A percentile compares a stretch with the other conserved stretches of the same genome.
Conservation (phyloP, 2,888 invertebrate genomes). For the Candidula unifasciata region DNA sequence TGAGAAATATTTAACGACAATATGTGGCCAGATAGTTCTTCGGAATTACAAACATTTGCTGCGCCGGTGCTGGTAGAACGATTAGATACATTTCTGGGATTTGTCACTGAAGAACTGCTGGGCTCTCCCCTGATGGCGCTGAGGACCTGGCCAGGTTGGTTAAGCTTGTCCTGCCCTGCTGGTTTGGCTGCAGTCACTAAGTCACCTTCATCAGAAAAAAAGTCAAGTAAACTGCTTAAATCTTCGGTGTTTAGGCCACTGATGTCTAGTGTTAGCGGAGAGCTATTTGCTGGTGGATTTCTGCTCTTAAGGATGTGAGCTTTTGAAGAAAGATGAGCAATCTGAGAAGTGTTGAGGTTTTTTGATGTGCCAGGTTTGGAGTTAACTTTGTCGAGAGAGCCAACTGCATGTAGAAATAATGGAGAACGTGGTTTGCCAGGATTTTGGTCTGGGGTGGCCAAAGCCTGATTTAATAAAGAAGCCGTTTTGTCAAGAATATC, state of each 20-base stretch:
- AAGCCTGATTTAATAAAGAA: neutral
- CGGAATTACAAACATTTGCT: neutral
- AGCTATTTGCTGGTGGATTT: neutral
- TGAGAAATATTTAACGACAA: neutral
- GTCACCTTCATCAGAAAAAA: neutral
- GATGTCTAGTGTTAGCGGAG: neutral
- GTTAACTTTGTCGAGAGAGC: neutral
- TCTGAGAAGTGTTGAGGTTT: neutral
- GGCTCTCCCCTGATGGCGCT: neutral
- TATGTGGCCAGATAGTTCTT: neutral
- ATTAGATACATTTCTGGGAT: neutral
- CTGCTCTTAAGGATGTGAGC: neutral
- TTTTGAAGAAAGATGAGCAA: neutral
- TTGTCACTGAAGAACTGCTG: neutral
- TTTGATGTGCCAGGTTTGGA: constrained; percentile 19
- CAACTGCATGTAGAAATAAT: neutral
- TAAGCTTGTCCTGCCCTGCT: neutral
- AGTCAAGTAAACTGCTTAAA: neutral
- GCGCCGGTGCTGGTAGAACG: neutral
- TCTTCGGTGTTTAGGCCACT: neutral
- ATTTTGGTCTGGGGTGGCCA: neutral
- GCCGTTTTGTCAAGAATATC: neutral
- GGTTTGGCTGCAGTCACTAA: neutral
- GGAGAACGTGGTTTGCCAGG: neutral
- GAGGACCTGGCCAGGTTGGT: neutral